Evolutionary conservation across 2,797 vertebrate species (phyloP), one percentile per base, ranked within the genome.

Genomic region (Artibeus lituratus): DNA sequence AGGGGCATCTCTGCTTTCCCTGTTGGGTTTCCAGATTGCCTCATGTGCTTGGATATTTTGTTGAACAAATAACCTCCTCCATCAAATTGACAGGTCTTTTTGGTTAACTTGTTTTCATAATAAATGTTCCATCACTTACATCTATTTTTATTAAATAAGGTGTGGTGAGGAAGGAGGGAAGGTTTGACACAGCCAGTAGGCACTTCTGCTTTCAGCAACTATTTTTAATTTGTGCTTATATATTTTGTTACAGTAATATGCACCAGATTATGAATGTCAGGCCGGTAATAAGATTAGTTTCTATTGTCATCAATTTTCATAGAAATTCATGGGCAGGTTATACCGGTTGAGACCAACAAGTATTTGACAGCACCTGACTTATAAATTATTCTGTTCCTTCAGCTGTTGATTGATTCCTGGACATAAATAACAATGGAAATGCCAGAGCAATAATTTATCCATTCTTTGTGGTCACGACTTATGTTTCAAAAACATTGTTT

Each of bases 91-190:
- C 97, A 98, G 92, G 96, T 96, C 47, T 84, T 98, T 97, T 97
- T 97, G 87, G 96, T 98, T 97, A 98, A 97, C 97, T 97, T 98
- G 97, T 74, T 98, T 97, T 93, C 94, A 69, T 98, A 98, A 98
- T 97, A 98, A 98, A 98, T 98, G 95, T 94, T 74, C 88, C 96
- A 98, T 94, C 93, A 97, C 90, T 93, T 96, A 97, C 97, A 98
- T 98, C 95, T 98, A 94, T 98, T 98, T 98, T 98, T 96, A 98
- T 98, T 98, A 98, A 96, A 93, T 87, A 86, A 98, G 91, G 95
- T 95, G 87, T 95, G 57, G 26, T 77, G 73, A 97, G 69, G 55
- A 78, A 89, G 29, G 87, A 96, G 78, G 82, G 92, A 91, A 37
- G 21, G 5, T 96, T 94, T 97, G 37, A 0, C 89, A 53, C 37